These are phyloP conservation scores for Vultur gryphus DNA, from an alignment of 2,797 vertebrate species.

Conservation along the genomic window DNA sequence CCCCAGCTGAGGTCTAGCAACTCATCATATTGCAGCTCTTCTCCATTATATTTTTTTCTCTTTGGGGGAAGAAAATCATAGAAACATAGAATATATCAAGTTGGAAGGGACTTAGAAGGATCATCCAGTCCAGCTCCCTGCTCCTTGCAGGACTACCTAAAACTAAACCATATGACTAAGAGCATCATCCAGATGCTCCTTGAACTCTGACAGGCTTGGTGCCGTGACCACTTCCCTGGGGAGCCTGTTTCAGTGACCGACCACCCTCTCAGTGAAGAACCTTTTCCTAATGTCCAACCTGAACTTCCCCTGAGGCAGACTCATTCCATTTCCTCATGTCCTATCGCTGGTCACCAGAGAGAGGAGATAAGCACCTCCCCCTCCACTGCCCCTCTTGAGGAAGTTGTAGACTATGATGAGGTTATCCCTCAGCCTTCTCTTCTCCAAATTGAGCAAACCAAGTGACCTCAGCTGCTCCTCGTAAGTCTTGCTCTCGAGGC, in stretches of 20 bases:
- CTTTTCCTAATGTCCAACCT: not conserved
- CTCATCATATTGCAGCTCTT: not conserved
- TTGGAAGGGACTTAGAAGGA: not conserved
- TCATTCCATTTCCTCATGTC: not conserved
- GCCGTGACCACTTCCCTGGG: too few relatives aligned
- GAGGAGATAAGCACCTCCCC: not conserved
- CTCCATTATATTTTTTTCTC: not conserved
- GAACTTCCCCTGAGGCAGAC: accelerated
- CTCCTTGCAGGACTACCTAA: not conserved
- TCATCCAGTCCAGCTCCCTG: not conserved
- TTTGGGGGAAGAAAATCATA: not conserved
- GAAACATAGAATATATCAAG: not conserved
- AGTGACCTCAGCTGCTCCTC: not conserved
- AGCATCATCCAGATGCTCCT: accelerated
- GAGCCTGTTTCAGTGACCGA: accelerated
- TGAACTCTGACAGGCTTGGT: not conserved
- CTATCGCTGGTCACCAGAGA: not conserved
- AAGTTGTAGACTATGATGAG: not conserved
- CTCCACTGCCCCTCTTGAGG: accelerated
- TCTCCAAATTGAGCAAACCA: not conserved
- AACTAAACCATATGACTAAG: not conserved
- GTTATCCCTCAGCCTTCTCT: not conserved
- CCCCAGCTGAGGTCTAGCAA: accelerated
- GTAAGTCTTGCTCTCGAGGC: not conserved
- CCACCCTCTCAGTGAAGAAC: not conserved